phyloP scores from a whole-genome alignment of 2,888 invertebrate species.

The Meiosimyza platycephala region DNA sequence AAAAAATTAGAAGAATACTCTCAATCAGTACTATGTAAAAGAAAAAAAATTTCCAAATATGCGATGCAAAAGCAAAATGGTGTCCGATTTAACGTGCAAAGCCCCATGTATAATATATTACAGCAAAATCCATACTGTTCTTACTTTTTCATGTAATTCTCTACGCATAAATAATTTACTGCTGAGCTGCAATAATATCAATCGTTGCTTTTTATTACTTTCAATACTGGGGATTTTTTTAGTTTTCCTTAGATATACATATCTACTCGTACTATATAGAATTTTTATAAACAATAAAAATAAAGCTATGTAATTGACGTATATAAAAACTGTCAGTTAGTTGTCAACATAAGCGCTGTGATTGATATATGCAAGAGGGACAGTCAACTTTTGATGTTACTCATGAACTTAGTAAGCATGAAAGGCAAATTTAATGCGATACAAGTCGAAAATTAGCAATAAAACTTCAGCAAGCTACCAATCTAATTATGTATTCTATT shows the following conservation, averaged over 20 bases:
- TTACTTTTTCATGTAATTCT: too few species aligned
- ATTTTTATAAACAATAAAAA: background rate
- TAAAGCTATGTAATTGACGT: background rate
- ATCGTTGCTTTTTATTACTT: background rate
- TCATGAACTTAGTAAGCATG: too few species aligned
- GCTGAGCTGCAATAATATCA: background rate
- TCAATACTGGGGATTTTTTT: background rate
- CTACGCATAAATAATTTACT: slow-evolving; percentile 21
- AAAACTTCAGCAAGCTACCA: background rate
- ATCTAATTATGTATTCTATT: slow-evolving; percentile 15
- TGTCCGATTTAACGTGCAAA: too few species aligned
- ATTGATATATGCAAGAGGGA: slow-evolving; percentile 15
- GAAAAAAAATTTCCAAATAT: too few species aligned
- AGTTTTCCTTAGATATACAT: background rate
- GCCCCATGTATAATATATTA: too few species aligned
- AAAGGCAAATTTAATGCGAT: too few species aligned
- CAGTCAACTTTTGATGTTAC: background rate
- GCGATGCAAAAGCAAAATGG: too few species aligned
- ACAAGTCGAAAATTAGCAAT: too few species aligned
- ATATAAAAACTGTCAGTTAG: slow-evolving; percentile 17
- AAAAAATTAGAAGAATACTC: too few species aligned
- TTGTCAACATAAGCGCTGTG: slow-evolving; percentile 22
- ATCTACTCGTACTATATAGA: background rate
- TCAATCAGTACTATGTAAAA: too few species aligned
- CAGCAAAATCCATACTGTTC: too few species aligned